Percentiles rank a stretch among this genome's conserved stretches.
These are phyloP conservation scores for Coelinius sp. DNA, from an alignment of 2,888 invertebrate species.

Conservation along the genomic window DNA sequence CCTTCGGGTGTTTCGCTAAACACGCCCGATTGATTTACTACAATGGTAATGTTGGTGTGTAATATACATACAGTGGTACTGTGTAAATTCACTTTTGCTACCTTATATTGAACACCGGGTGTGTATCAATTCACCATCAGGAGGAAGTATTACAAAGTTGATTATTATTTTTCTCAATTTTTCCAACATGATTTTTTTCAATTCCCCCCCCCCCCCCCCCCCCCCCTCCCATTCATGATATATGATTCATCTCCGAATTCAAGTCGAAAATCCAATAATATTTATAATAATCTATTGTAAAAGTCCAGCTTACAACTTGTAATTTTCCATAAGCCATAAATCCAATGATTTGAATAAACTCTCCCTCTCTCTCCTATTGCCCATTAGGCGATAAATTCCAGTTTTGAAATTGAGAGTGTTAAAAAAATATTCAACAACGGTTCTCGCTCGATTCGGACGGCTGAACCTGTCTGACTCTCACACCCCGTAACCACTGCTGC, in stretches of 20 bases:
- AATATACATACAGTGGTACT: conserved; percentile 20
- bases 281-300: background rate
- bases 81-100: conserved; percentile 19
- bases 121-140: conserved; percentile 5
- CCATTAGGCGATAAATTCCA: background rate
- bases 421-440: conserved; percentile 12
- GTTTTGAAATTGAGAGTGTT: conserved; percentile 15
- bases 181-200: no score
- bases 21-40: conserved; percentile 27
- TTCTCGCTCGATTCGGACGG: conserved; percentile 13
- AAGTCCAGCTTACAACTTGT: background rate
- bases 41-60: conserved; percentile 17
- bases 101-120: background rate
- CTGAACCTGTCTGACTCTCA: conserved; percentile 18
- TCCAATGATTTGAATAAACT: background rate
- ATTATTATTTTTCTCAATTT: no score
- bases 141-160: background rate
- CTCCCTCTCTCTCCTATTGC: background rate
- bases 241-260: no score
- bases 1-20: conserved; percentile 29
- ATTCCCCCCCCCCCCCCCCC: no score
- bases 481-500: background rate
- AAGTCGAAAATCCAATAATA: no score
- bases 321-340: background rate
- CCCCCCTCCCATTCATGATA: no score